phyloP scores from a whole-genome alignment of 1,140 invertebrate genomes.

The Arion vulgaris region DNA sequence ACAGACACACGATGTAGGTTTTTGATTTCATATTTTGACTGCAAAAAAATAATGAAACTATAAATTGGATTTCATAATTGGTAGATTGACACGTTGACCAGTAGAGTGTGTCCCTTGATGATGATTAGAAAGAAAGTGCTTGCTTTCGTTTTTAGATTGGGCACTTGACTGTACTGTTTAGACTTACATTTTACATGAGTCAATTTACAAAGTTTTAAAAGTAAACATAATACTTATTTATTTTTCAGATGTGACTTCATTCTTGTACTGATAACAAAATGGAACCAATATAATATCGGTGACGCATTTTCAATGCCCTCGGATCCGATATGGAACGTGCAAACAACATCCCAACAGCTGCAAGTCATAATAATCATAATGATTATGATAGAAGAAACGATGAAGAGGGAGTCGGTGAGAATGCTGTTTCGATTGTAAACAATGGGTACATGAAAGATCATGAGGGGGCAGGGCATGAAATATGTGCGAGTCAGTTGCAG shows the following conservation, averaged over 20 bases:
- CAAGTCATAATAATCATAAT: too few relatives aligned
- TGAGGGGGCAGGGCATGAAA: not conserved
- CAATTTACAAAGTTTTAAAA: not conserved
- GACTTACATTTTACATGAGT: not conserved
- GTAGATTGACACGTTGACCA: too few relatives aligned
- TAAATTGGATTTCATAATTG: too few relatives aligned
- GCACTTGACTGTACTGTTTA: too few relatives aligned
- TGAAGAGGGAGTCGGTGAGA: too few relatives aligned
- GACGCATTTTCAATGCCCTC: not conserved
- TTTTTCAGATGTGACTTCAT: too few relatives aligned
- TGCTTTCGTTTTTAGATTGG: not conserved
- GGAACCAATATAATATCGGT: not conserved
- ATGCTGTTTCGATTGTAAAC: not conserved
- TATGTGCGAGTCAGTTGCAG: not conserved
- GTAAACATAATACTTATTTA: not conserved
- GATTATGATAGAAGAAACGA: not conserved
- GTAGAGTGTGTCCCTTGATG: not conserved
- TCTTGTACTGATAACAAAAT: not conserved
- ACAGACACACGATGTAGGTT: too few relatives aligned
- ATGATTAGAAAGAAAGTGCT: conserved; percentile 4
- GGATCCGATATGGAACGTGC: not conserved
- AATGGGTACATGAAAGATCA: not conserved
- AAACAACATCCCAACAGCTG: too few relatives aligned
- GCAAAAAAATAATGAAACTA: too few relatives aligned
- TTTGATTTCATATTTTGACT: too few relatives aligned